Evolutionary conservation across 2,888 invertebrate species (phyloP).

Genomic region (Acleris laterana): DNA sequence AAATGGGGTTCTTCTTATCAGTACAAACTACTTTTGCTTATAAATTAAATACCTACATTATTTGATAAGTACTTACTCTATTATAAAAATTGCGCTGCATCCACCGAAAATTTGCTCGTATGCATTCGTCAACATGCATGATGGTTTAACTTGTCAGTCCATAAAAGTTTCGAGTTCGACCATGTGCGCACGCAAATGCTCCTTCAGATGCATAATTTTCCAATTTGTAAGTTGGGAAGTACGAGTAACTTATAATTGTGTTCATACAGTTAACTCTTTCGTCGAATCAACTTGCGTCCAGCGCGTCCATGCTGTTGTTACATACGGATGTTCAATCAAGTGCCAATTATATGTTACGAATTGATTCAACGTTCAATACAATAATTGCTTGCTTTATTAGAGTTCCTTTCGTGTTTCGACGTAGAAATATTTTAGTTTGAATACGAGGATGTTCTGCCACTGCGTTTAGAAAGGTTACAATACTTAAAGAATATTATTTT

Average conservation of each 20-base stretch:
- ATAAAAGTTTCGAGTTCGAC: neutral
- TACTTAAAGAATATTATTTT: too few species aligned
- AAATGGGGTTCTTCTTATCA: too few species aligned
- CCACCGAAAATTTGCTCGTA: neutral
- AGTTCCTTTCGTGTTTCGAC: slow-evolving; percentile 41
- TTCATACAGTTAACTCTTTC: slow-evolving; percentile 14
- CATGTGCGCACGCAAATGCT: neutral
- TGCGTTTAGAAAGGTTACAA: too few species aligned
- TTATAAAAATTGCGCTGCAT: neutral
- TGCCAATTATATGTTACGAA: slow-evolving; percentile 50
- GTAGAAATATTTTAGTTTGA: neutral
- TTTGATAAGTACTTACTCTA: neutral
- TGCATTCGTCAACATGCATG: neutral
- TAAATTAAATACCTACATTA: too few species aligned
- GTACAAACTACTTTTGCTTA: too few species aligned
- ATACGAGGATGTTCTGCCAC: too few species aligned
- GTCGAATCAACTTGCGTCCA: slow-evolving; percentile 9
- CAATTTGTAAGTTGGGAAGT: neutral
- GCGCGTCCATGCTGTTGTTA: slow-evolving; percentile 20
- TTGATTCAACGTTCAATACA: slow-evolving; percentile 51
- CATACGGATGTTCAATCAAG: slow-evolving; percentile 40
- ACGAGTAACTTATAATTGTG: neutral
- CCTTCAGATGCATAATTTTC: neutral
- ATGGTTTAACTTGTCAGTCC: neutral
- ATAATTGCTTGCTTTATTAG: slow-evolving; percentile 47